Evolutionary conservation across 1,140 invertebrate genomes (phyloP).

Genomic region (Pygmarrhopalites habei): DNA sequence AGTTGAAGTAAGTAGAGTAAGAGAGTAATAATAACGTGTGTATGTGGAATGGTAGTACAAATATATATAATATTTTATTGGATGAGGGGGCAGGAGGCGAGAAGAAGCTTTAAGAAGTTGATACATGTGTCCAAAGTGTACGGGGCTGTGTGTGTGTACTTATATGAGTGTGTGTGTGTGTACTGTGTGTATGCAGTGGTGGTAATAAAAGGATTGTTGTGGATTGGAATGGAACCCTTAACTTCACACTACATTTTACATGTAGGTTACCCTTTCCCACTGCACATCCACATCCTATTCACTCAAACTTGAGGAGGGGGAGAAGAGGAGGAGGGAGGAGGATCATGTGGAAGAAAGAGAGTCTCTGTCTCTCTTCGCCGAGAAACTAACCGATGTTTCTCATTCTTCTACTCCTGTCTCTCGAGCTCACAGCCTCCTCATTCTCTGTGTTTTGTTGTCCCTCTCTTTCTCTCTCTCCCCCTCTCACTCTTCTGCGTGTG

Average conservation of each 20-base stretch:
- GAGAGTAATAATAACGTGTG: no score
- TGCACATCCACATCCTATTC: constrained; percentile 2
- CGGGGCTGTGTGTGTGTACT: not conserved
- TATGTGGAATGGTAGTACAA: no score
- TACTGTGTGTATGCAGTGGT: not conserved
- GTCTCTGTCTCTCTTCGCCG: not conserved
- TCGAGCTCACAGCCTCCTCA: not conserved
- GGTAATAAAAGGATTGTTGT: not conserved
- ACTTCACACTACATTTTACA: constrained; percentile 26
- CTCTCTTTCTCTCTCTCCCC: not conserved
- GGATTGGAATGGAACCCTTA: constrained; percentile 4
- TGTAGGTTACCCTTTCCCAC: constrained; percentile 12
- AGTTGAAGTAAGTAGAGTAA: no score
- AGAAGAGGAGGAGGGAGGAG: no score
- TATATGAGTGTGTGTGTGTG: constrained; percentile 1
- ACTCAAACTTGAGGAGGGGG: no score
- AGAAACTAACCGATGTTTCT: not conserved
- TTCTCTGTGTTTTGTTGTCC: no score
- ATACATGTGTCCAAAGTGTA: no score
- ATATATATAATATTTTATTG: not conserved
- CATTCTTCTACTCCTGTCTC: constrained; percentile 3
- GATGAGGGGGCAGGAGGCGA: not conserved
- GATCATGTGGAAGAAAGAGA: not conserved
- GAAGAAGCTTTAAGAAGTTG: no score
- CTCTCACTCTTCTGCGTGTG: not conserved